These are phyloP conservation scores for Mirounga angustirostris DNA, from an alignment of 2,113 vertebrate species.

Conservation along the genomic window DNA sequence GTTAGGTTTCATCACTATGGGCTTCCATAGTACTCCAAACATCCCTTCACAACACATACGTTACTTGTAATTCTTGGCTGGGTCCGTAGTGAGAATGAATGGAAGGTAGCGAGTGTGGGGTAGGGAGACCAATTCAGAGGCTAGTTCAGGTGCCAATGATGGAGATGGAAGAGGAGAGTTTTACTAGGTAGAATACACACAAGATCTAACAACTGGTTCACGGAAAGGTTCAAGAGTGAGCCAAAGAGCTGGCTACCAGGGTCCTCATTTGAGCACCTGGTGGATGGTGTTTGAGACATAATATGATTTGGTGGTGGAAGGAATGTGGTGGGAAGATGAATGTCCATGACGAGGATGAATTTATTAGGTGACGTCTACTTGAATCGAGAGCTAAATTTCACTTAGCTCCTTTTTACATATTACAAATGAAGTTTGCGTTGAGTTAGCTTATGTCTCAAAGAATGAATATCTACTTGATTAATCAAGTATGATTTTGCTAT, in stretches of 20 bases:
- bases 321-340: neutral
- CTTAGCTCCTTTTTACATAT: neutral
- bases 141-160: neutral
- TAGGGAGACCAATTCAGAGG: neutral
- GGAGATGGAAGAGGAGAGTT: neutral
- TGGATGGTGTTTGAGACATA: neutral
- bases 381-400: conserved; percentile 17
- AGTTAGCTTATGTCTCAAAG: neutral
- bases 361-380: neutral
- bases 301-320: neutral
- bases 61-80: neutral
- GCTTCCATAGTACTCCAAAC: neutral
- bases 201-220: neutral
- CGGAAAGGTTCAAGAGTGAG: neutral
- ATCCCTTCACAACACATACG: neutral
- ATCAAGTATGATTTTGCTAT: neutral
- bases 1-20: neutral
- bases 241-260: neutral
- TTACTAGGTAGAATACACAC: neutral
- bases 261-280: neutral
- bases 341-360: neutral
- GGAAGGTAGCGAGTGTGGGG: neutral
- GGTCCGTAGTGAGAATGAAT: neutral
- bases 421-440: neutral
- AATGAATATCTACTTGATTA: neutral